Conservation (phyloP, 1,140 invertebrate genomes). For the Matsumurasca onukii region DNA sequence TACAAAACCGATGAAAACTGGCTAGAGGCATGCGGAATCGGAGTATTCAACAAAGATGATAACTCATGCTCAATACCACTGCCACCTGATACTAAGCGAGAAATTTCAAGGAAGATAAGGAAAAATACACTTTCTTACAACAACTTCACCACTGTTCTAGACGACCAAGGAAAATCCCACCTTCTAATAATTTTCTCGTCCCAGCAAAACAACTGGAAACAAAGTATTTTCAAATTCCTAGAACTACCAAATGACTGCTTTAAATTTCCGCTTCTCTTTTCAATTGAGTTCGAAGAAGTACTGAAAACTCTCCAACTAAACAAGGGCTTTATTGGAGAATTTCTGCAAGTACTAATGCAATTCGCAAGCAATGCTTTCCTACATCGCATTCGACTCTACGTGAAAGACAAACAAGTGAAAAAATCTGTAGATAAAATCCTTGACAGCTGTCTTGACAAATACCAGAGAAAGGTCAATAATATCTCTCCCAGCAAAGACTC, state of each 20-base stretch:
- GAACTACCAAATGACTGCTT: slow-evolving; percentile 1
- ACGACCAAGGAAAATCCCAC: background rate
- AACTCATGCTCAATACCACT: background rate
- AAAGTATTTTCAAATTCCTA: background rate
- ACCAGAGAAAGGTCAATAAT: background rate
- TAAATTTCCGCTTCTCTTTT: background rate
- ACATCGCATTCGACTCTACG: background rate
- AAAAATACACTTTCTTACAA: background rate
- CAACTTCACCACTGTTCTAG: background rate
- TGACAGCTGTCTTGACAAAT: background rate
- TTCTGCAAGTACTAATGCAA: background rate
- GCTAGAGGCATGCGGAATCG: background rate
- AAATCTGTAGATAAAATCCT: background rate
- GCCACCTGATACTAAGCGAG: background rate
- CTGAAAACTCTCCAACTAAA: background rate
- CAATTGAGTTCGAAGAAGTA: background rate
- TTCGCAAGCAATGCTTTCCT: background rate
- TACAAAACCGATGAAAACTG: background rate
- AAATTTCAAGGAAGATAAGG: background rate
- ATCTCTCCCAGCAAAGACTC: background rate
- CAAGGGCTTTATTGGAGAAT: background rate
- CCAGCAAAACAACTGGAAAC: background rate
- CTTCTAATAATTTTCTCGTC: background rate
- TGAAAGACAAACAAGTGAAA: background rate
- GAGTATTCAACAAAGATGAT: background rate